Base-by-base conservation (phyloP, 2,113 vertebrate species). In the Clupea harengus region DNA sequence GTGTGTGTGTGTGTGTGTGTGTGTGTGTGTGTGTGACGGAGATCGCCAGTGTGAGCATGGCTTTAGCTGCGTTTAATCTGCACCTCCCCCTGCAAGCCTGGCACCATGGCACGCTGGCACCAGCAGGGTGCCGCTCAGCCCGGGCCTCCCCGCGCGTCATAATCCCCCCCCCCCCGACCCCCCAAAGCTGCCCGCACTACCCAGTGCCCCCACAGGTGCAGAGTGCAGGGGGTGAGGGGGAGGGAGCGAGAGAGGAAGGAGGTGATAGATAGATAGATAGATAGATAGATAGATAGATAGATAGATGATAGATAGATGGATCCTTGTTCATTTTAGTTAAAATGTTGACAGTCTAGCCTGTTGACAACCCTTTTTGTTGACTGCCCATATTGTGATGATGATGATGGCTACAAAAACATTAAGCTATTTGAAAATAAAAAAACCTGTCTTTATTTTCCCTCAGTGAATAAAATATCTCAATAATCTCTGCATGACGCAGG, bases 1-100 rank as follows among this genome's bases (percentile, higher is more conserved):
- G 81, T 82, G n/a, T 90, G 89, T 57, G 52, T 52, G 46, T 83
- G 85, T 89, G 89, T 86, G 54, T 57, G 54, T 57, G 54, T 11
- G 54, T 17, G 54, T 60, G 54, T 13, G 18, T 13, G 54, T n/a
- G 20, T n/a, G 60, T n/a, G 60, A n/a, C 1, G 6, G 60, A n/a
- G 60, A 67, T 8, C 11, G 22, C 10, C 22, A 25, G 60, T 0
- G 60, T 25, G 60, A 25, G 60, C 20, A 25, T 6, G 60, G 60
- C 60, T 67, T 54, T 67, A 67, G 60, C 20, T 22, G 6, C n/a
- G 22, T 67, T 67, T 67, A 67, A 67, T 67, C 60, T 67, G 60
- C 60, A 67, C 60, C 60, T 67, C 60, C 60, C 60, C 60, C 60
- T 25, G 22, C 60, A 25, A n/a, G 22, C 7, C 60, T 67, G 60